Evolutionary conservation across 1,140 invertebrate species (phyloP), one percentile per base, ranked within the genome.

Genomic region (Metopolophium dirhodum): DNA sequence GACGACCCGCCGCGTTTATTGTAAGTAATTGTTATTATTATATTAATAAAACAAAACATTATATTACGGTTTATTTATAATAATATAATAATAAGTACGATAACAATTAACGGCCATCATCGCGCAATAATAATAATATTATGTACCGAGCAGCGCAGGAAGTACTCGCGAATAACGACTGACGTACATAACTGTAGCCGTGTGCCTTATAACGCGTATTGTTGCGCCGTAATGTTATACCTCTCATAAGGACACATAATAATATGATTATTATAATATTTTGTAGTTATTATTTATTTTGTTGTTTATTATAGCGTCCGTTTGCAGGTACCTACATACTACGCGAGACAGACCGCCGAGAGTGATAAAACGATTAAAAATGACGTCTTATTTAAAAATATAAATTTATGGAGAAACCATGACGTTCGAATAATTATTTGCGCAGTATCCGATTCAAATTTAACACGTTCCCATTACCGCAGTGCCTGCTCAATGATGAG

Each of bases 1-100:
- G 87, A 35, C 49, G 47, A 89, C 87, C 87, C 49, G 51, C 88
- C 88, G 88, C n/a, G 88, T 57, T 89, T 57, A 57, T 89, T 89
- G 49, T 89, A 41, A 57, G 57, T 57, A 57, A 89, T 89, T 57
- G 51, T 89, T 89, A 89, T 89, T 89, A 54, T 89, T 89, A 26
- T 54, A 57, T 89, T 57, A 57, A 57, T 57, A 57, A 57, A 89
- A 89, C 22, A 41, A 35, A 30, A 89, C 18, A 87, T 41, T 7
- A n/a, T 77, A n/a, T n/a, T n/a, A 7, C 61, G 0, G 30, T 30
- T n/a, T 14, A 20, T 51, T 51, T 20, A 14, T 51, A 3, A 47
- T 20, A 49, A 47, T 49, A 87, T 47, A 87, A 49, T n/a, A 26
- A 47, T 87, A 87, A 49, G 30, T 8, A n/a, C 20, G 35, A 88